phyloP scores from a whole-genome alignment of 1,140 invertebrate species.

The Oedothorax gibbosus region DNA sequence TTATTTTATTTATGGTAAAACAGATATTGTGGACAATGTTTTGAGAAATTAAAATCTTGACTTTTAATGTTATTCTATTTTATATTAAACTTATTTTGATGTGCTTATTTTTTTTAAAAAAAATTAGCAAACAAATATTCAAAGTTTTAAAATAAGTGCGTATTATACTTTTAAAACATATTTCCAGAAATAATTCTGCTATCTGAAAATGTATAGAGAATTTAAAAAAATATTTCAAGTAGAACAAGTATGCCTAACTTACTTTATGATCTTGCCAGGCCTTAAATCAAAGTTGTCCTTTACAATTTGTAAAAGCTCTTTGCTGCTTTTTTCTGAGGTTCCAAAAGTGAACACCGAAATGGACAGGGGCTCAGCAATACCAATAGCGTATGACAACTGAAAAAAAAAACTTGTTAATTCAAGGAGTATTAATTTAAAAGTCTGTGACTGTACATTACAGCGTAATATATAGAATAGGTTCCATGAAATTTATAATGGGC shows the following conservation, averaged over 20 bases:
- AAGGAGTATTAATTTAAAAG: no score
- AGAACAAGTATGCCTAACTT: constrained; percentile 11
- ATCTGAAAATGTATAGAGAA: no score
- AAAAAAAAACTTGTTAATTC: constrained; percentile 28
- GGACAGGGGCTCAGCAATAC: constrained; percentile 72
- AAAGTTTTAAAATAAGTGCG: background rate
- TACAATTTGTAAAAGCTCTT: constrained; percentile 71
- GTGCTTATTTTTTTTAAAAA: background rate
- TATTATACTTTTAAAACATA: no score
- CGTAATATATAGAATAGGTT: no score
- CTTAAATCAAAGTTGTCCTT: constrained; percentile 74
- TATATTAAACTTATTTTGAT: background rate
- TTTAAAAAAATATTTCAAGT: no score
- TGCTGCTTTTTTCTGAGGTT: constrained; percentile 71
- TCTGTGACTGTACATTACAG: no score
- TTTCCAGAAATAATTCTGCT: no score
- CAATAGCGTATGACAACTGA: constrained; percentile 72
- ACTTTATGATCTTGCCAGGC: constrained; percentile 70
- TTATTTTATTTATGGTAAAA: no score
- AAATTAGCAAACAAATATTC: background rate
- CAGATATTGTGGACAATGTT: no score
- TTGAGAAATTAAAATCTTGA: no score
- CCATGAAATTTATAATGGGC: no score
- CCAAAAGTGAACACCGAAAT: constrained; percentile 74
- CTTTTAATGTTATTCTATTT: no score